phyloP scores from a whole-genome alignment of 2,888 invertebrate genomes.

The Schizaphis graminum region DNA sequence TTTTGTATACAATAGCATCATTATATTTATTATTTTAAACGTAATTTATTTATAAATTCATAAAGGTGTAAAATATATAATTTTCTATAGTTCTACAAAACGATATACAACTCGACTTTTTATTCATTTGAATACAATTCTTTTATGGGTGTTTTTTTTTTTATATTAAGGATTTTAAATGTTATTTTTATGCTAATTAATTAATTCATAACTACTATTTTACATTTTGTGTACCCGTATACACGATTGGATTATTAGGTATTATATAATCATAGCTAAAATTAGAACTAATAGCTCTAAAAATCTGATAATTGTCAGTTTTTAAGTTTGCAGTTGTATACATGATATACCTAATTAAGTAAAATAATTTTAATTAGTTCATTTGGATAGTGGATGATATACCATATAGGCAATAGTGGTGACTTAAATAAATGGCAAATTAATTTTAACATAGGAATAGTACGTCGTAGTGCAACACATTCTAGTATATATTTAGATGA shows the following conservation, averaged over 20 bases:
- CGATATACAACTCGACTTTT: background rate
- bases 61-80: background rate
- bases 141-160: background rate
- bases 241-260: background rate
- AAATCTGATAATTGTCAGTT: background rate
- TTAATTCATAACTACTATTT: slow-evolving; percentile 3
- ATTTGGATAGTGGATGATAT: background rate
- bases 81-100: background rate
- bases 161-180: background rate
- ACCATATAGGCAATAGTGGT: background rate
- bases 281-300: background rate
- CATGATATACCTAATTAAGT: background rate
- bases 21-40: background rate
- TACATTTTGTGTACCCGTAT: background rate
- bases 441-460: background rate
- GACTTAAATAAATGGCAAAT: background rate
- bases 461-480: background rate
- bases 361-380: background rate
- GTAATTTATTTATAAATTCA: slow-evolving; percentile 5
- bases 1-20: background rate
- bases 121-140: slow-evolving; percentile 32
- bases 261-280: background rate
- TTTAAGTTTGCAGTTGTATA: background rate
- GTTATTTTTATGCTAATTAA: background rate
- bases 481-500: background rate